Conservation (phyloP, 35 echinoderm and acorn worm genomes). For the Lytechinus variegatus region DNA sequence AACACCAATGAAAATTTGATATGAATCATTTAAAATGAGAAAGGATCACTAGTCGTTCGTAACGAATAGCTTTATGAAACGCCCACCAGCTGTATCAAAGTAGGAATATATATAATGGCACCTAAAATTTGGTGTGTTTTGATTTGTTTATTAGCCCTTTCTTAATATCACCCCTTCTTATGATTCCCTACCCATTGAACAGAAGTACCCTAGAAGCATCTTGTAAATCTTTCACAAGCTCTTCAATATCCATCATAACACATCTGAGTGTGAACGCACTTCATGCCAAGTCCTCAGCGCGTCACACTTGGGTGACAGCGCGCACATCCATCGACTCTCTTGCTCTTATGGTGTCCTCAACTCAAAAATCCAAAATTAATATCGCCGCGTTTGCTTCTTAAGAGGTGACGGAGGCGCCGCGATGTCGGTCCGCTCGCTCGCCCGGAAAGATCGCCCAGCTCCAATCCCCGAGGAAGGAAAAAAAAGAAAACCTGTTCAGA, state of each 20-base stretch:
- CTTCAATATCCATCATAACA: not conserved
- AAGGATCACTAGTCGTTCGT: too few species aligned
- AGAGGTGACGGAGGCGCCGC: slow-evolving; percentile 39
- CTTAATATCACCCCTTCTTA: too few species aligned
- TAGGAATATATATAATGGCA: too few species aligned
- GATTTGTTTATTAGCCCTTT: too few species aligned
- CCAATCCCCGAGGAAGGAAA: not conserved
- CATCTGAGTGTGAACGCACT: not conserved
- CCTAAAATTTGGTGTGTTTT: too few species aligned
- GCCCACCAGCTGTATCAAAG: too few species aligned
- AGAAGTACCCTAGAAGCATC: too few species aligned
- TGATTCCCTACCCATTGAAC: too few species aligned
- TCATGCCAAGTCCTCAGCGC: not conserved
- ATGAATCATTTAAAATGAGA: too few species aligned
- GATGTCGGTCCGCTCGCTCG: slow-evolving; percentile 32
- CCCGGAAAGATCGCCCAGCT: slow-evolving; percentile 32
- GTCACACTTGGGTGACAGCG: slow-evolving; percentile 41
- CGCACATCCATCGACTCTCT: slow-evolving; percentile 31
- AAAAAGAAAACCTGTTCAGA: not conserved
- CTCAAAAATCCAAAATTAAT: slow-evolving; percentile 28
- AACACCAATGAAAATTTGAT: too few species aligned
- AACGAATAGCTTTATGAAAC: too few species aligned
- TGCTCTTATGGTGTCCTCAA: not conserved
- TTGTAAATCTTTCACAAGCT: not conserved
- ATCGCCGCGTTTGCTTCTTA: slow-evolving; percentile 28